Percentiles rank a stretch among this genome's conserved stretches.
Evolutionary conservation across 2,888 invertebrate genomes (phyloP).

Genomic region (Temnothorax unifasciatus): DNA sequence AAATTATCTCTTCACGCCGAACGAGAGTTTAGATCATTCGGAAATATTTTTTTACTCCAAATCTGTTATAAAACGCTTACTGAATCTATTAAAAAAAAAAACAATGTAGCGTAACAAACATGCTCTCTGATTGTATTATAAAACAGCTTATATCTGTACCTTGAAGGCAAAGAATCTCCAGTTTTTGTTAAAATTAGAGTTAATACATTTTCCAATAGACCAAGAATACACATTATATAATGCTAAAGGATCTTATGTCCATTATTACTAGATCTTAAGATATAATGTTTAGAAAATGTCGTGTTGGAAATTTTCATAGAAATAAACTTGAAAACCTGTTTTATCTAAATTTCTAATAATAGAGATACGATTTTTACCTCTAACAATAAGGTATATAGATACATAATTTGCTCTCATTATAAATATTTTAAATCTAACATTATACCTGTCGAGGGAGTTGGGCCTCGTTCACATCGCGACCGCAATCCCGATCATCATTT

Average conservation of each 20-base stretch:
- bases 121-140: neutral
- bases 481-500: constrained; percentile 8
- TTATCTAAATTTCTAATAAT: no score
- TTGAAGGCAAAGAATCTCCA: no score
- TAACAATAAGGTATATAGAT: no score
- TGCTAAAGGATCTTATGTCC: no score
- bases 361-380: no score
- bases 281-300: no score
- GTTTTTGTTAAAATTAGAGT: no score
- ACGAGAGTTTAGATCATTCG: neutral
- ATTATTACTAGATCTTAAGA: no score
- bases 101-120: neutral
- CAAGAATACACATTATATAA: no score
- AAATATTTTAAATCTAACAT: neutral
- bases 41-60: neutral
- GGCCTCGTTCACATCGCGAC: neutral
- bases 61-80: neutral
- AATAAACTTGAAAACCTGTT: no score
- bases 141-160: neutral
- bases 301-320: no score
- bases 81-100: neutral
- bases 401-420: neutral
- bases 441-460: neutral
- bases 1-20: constrained; percentile 21
- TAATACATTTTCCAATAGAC: no score